Evolutionary conservation across 2,888 invertebrate genomes (phyloP).

Genomic region (Frankliniella fusca): DNA sequence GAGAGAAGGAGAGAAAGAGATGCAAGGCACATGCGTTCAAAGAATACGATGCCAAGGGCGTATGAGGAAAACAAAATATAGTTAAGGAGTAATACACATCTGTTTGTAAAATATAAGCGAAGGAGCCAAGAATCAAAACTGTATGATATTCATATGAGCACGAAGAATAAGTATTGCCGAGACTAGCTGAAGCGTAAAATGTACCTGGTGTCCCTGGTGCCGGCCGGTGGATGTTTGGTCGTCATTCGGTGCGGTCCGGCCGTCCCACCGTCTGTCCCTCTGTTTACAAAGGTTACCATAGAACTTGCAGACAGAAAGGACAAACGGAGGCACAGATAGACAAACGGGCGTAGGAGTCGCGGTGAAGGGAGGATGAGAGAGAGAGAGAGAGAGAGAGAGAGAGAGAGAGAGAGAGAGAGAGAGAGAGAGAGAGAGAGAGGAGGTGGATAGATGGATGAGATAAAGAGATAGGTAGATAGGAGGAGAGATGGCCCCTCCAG

Average conservation of each 20-base stretch:
- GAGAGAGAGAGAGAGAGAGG: not conserved
- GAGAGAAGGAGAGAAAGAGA: too few relatives aligned
- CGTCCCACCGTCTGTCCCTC: slow-evolving; percentile 14
- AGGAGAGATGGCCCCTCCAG: too few relatives aligned
- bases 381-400: not conserved
- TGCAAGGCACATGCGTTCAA: too few relatives aligned
- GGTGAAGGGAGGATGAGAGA: not conserved
- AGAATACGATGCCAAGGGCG: too few relatives aligned
- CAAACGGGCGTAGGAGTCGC: not conserved
- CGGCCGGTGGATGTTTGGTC: not conserved
- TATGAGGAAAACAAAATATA: too few relatives aligned
- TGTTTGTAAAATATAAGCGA: too few relatives aligned
- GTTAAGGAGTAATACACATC: too few relatives aligned
- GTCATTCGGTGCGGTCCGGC: not conserved
- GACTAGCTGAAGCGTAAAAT: not conserved
- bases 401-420: not conserved
- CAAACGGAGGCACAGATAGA: slow-evolving; percentile 12
- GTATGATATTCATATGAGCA: too few relatives aligned
- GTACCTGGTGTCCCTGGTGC: not conserved
- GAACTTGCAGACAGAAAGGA: slow-evolving; percentile 26
- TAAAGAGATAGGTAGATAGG: not conserved
- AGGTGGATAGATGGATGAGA: not conserved
- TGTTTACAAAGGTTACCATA: slow-evolving; percentile 26
- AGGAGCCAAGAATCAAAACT: too few relatives aligned
- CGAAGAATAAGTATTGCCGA: too few relatives aligned